These are phyloP conservation scores for Ernsta delagoae DNA, from an alignment of 2,888 invertebrate genomes.

Conservation along the genomic window DNA sequence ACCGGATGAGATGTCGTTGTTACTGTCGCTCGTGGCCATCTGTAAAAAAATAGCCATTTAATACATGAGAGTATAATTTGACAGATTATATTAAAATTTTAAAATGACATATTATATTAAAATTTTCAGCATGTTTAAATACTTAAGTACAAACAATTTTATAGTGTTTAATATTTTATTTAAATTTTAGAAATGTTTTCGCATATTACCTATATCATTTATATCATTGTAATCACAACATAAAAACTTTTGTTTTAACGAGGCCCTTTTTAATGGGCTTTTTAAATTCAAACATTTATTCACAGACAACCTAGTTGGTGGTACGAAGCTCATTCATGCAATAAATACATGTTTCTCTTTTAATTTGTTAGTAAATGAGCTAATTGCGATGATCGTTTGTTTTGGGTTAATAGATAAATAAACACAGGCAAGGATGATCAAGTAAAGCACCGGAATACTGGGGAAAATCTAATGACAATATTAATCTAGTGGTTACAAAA, in stretches of 20 bases:
- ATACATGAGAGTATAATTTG: not conserved
- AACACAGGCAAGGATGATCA: conserved; percentile 86
- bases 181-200: too few species aligned
- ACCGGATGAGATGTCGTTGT: too few species aligned
- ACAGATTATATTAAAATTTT: too few species aligned
- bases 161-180: too few species aligned
- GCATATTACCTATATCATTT: too few species aligned
- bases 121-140: not conserved
- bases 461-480: conserved; percentile 78
- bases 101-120: too few species aligned
- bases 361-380: conserved; percentile 74
- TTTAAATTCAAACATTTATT: conserved; percentile 8
- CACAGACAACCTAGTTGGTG: conserved; percentile 47
- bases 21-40: conserved; percentile 55
- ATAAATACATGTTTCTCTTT: conserved; percentile 47
- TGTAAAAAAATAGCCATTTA: conserved; percentile 54
- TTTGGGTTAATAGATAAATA: conserved; percentile 81
- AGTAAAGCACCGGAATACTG: conserved; percentile 85
- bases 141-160: too few species aligned
- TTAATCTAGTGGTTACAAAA: conserved; percentile 82
- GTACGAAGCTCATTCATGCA: conserved; percentile 76
- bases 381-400: conserved; percentile 70
- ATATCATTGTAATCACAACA: too few species aligned
- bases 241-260: too few species aligned
- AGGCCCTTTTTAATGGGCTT: too few species aligned